Conservation (phyloP, 2,888 invertebrate species). For the Eupithecia centaureata region DNA sequence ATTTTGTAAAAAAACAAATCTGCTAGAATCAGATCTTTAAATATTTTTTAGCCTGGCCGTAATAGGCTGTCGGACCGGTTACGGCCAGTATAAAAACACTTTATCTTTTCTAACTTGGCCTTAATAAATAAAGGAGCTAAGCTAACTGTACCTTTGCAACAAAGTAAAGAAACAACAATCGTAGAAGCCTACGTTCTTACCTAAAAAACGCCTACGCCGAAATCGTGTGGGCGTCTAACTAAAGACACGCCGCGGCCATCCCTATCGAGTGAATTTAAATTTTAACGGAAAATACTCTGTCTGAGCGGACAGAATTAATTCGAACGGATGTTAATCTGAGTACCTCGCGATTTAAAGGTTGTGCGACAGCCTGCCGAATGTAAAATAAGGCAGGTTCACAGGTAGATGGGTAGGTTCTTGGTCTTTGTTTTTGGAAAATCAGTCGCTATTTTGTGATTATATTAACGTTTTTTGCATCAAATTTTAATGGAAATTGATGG, state of each 20-base stretch:
- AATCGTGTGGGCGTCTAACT: not conserved
- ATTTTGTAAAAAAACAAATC: too few relatives aligned
- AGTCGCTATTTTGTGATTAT: not conserved
- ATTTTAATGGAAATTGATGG: not conserved
- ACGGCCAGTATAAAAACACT: not conserved
- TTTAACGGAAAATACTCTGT: conserved; percentile 50
- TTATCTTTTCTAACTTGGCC: not conserved
- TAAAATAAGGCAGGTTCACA: conserved; percentile 42
- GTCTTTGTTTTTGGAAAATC: not conserved
- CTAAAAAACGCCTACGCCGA: not conserved
- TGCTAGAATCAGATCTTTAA: too few relatives aligned
- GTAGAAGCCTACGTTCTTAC: too few relatives aligned
- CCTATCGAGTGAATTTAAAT: conserved; percentile 47
- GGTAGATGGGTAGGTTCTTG: not conserved
- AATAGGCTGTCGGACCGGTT: too few relatives aligned
- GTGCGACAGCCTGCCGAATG: conserved; percentile 49
- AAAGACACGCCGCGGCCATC: conserved; percentile 28
- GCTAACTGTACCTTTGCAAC: not conserved
- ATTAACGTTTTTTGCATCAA: not conserved
- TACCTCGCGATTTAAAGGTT: conserved; percentile 56
- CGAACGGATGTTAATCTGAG: conserved; percentile 61
- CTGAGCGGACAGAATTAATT: conserved; percentile 60
- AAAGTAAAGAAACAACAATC: not conserved
- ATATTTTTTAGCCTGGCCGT: too few relatives aligned
- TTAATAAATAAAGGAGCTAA: not conserved